phyloP scores from a whole-genome alignment of 2,888 invertebrate genomes.

The Pteria penguin region DNA sequence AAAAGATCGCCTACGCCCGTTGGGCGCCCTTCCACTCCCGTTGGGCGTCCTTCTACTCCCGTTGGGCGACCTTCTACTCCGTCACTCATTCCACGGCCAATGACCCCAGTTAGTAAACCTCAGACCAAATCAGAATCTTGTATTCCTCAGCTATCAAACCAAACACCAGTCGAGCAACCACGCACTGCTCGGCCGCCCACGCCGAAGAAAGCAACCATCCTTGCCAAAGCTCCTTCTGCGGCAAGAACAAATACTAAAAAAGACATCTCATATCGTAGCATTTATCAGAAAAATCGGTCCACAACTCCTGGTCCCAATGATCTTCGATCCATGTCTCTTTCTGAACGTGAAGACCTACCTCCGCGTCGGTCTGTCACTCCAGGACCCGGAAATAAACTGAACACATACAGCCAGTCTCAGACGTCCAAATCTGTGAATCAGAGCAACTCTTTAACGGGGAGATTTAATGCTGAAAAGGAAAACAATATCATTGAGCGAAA shows the following conservation, averaged over 20 bases:
- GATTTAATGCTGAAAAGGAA: constrained; percentile 45
- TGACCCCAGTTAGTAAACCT: constrained; percentile 47
- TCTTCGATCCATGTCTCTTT: not conserved
- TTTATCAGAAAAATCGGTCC: constrained; percentile 62
- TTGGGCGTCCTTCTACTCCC: constrained; percentile 38
- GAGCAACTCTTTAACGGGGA: constrained; percentile 37
- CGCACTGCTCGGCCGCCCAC: constrained; percentile 49
- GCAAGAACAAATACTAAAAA: constrained; percentile 31
- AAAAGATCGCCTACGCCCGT: not conserved
- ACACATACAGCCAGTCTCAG: not conserved
- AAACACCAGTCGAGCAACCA: not conserved
- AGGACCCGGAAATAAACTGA: constrained; percentile 44
- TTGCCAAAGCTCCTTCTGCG: constrained; percentile 51
- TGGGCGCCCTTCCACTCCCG: not conserved
- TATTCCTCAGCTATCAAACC: not conserved
- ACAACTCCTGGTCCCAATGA: constrained; percentile 62
- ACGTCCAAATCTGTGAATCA: not conserved
- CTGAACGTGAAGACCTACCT: constrained; percentile 3
- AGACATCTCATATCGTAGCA: constrained; percentile 60
- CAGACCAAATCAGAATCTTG: not conserved
- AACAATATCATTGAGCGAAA: constrained; percentile 32
- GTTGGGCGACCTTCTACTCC: constrained; percentile 56
- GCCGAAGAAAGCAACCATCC: constrained; percentile 54
- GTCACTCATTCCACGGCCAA: constrained; percentile 55
- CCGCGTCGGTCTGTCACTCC: constrained; percentile 54